Evolutionary conservation across 2,113 vertebrate species (phyloP), one percentile per base, ranked within the genome.

Genomic region (Chionodraco myersi): DNA sequence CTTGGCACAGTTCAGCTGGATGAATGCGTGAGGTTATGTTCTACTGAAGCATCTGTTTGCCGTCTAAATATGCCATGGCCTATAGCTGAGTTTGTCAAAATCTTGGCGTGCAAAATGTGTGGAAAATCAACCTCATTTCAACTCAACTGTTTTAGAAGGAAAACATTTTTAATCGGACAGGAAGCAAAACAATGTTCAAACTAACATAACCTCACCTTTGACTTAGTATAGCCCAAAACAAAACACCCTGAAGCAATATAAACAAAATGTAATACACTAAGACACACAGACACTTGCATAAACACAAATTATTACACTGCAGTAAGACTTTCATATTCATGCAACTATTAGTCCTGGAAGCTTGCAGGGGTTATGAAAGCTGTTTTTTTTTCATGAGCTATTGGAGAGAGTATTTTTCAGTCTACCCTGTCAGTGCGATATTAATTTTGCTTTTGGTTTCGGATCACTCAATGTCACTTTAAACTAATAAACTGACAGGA

Each of bases 21-120:
- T 75, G 78, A 77, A 45, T 64, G 57, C 54, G 30, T 48, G 36
- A 16, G 1, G 41, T 6, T 52, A 18, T 82, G 67, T 75, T 70
- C 65, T 63, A 57, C 59, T 68, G 64, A 80, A 80, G 81, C 69
- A 76, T 88, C 79, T 81, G 82, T 83, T 84, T 84, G 72, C 45
- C 21, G 69, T 79, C 21, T 68, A 69, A 77, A 73, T 61, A 51
- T 59, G 44, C 36, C 21, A 58, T 26, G 13, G 61, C 62, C 15
- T 54, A 75, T 56, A 80, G 53, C 15, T 8, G 15, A 51, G 56
- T 73, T 44, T 67, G 75, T 69, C 11, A 56, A 34, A 30, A 10
- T 63, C 15, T 58, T 14, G 18, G 18, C 10, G 10, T 15, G 9
- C n/a, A n/a, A 48, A 63, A 60, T 52, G 26, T 47, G 47, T 23